These are phyloP conservation scores for Drosophila paranaensis DNA, from an alignment of 2,888 invertebrate genomes.

Conservation along the genomic window DNA sequence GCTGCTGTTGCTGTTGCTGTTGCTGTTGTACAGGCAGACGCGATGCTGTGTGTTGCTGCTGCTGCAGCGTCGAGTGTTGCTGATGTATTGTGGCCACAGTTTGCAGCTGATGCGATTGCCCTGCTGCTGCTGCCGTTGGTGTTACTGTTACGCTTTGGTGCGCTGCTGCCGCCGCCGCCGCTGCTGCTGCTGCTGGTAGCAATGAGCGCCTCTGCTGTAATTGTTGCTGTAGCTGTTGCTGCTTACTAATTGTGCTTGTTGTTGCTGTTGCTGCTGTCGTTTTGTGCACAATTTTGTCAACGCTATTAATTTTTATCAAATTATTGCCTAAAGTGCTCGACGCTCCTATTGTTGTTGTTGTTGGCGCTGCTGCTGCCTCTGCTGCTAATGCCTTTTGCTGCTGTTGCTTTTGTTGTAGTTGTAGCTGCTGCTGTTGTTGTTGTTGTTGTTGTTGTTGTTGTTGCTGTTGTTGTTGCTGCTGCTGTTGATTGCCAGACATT, in stretches of 20 bases:
- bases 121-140: constrained; percentile 61
- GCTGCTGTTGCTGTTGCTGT: constrained; percentile 60
- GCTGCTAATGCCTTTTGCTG: constrained; percentile 39
- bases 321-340: constrained; percentile 67
- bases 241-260: constrained; percentile 55
- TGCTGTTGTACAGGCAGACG: constrained; percentile 65
- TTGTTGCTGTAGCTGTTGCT: constrained; percentile 52
- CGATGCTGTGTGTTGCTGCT: constrained; percentile 55
- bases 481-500: constrained; percentile 78
- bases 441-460: constrained; percentile 37
- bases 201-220: constrained; percentile 45
- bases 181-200: constrained; percentile 60
- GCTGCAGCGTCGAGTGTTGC: constrained; percentile 64
- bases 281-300: constrained; percentile 76
- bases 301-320: constrained; percentile 76
- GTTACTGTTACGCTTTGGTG: constrained; percentile 29
- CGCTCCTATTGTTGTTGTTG: constrained; percentile 47
- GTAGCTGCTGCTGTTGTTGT: constrained; percentile 40
- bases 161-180: constrained; percentile 49
- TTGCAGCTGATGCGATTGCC: constrained; percentile 82
- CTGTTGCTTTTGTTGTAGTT: constrained; percentile 47
- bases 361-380: constrained; percentile 12
- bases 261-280: constrained; percentile 29
- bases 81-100: constrained; percentile 83
- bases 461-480: constrained; percentile 49